Evolutionary conservation across 1,140 invertebrate genomes (phyloP), one percentile per base, ranked within the genome.

Genomic region (Heliconius congener): DNA sequence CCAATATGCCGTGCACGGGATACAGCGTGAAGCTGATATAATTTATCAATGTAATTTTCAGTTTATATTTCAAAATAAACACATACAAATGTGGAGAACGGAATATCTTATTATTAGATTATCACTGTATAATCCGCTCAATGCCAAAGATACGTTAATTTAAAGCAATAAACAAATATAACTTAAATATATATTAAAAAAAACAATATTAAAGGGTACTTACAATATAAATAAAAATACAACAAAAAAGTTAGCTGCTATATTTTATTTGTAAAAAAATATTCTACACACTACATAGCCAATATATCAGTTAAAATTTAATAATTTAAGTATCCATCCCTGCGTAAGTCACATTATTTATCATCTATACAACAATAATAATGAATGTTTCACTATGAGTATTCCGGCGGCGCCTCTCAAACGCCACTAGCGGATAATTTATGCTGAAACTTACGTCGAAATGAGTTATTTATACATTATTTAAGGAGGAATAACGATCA

Each of bases 261-360:
- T 94, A 92, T 93, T 94, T 95, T 95, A 95, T 95, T 95, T 95
- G 94, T 95, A 95, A 95, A 95, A 95, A 95, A 95, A 95, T 95
- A 95, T 93, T 94, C 94, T 95, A 95, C 94, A 91, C 93, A 94
- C 94, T 95, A 95, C 94, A 95, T 95, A 95, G 94, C 94, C 94
- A 95, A 95, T 94, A 93, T 94, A 94, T 93, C 93, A 94, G 93
- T 95, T 95, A 95, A 93, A 94, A 92, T 94, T 93, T 93, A 93
- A 94, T 94, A 94, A 94, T 94, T 95, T 95, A 95, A 95, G 94
- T 95, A 95, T 94, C 94, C 94, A 94, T 95, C 94, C 94, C 94
- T 95, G 94, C 94, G 92, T 95, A 95, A 95, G 93, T 95, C 94
- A 93, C 92, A 93, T 93, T 94, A 93, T 94, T 92, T 93, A 94